These are phyloP conservation scores for Garra rufa DNA, from an alignment of 2,113 vertebrate genomes.

Conservation along the genomic window DNA sequence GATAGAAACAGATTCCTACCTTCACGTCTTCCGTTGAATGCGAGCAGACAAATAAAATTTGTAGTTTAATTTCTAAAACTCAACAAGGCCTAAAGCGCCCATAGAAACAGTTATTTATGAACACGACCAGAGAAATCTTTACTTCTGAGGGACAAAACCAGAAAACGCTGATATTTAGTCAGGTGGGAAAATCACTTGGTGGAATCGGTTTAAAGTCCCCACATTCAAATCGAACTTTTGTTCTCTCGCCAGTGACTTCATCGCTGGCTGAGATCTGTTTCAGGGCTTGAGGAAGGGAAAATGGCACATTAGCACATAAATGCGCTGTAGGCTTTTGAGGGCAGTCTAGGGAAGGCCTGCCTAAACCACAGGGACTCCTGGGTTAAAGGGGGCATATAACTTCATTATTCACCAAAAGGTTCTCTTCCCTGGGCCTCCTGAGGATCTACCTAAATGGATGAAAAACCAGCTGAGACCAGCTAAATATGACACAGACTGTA, in stretches of 20 bases:
- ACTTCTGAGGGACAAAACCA: background rate
- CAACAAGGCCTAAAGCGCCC: background rate
- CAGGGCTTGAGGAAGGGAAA: slow-evolving; percentile 39
- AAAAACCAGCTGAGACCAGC: slow-evolving; percentile 40
- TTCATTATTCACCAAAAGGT: slow-evolving; percentile 42
- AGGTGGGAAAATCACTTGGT: slow-evolving; percentile 7
- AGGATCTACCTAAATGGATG: slow-evolving; percentile 27
- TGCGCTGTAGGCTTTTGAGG: slow-evolving; percentile 45
- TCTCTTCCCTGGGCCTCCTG: slow-evolving; percentile 41
- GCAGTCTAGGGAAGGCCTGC: slow-evolving; percentile 36
- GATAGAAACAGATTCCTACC: background rate
- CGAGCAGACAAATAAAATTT: background rate
- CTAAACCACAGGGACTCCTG: slow-evolving; percentile 46
- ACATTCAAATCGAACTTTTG: slow-evolving; percentile 41
- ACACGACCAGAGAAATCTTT: background rate
- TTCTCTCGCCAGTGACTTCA: slow-evolving; percentile 47
- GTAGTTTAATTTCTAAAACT: background rate
- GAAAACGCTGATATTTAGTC: slow-evolving; percentile 9
- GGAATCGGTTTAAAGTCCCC: slow-evolving; percentile 5
- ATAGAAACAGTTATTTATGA: background rate
- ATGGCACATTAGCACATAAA: slow-evolving; percentile 66
- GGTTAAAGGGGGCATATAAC: slow-evolving; percentile 30
- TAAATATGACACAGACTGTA: slow-evolving; percentile 42
- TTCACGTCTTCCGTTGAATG: background rate
- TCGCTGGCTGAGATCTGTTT: slow-evolving; percentile 19